Evolutionary conservation across 2,888 invertebrate genomes (phyloP).

Genomic region (Pterostichus niger): DNA sequence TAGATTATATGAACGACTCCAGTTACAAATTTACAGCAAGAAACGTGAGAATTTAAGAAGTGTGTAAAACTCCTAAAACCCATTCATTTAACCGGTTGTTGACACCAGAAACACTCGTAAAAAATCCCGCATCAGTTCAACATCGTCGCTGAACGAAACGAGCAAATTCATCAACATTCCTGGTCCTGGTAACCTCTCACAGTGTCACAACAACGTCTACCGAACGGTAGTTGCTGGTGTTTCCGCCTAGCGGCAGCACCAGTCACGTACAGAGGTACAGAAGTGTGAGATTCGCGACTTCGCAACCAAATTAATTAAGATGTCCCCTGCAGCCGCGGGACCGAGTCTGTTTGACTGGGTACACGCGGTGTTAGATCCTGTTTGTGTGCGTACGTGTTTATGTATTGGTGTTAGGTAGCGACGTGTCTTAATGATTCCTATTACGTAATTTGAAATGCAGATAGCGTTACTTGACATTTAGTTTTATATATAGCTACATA

Average conservation of each 20-base stretch:
- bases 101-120: constrained; percentile 1
- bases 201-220: constrained; percentile 15
- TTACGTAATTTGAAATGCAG: too few species aligned
- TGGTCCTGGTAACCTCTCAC: neutral
- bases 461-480: too few species aligned
- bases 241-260: constrained; percentile 16
- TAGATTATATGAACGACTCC: too few species aligned
- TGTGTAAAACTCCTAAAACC: neutral
- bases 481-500: too few species aligned
- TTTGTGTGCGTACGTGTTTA: too few species aligned
- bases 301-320: constrained; percentile 53
- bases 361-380: too few species aligned
- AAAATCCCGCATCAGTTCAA: constrained; percentile 9
- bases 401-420: too few species aligned
- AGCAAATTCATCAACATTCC: constrained; percentile 50
- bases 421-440: too few species aligned
- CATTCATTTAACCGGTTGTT: constrained; percentile 42
- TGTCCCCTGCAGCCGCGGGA: constrained; percentile 21
- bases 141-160: neutral
- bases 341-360: too few species aligned
- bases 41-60: neutral
- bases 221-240: constrained; percentile 8
- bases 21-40: too few species aligned
- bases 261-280: neutral
- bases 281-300: constrained; percentile 8